Percentiles rank a stretch among this genome's conserved stretches.
Evolutionary conservation across 2,113 vertebrate genomes (phyloP).

Genomic region (Anser cygnoides): DNA sequence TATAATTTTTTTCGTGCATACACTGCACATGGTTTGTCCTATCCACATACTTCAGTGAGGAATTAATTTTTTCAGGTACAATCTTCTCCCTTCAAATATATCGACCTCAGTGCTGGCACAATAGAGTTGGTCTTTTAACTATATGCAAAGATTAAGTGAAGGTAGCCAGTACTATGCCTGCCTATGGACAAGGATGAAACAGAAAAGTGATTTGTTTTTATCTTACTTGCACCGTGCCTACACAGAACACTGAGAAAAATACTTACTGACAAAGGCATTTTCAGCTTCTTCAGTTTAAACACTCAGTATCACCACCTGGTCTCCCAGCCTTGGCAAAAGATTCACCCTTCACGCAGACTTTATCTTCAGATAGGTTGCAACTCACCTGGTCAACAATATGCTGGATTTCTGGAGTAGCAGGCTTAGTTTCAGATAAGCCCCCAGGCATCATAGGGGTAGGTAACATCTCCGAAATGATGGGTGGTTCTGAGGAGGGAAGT

Average conservation of each 20-base stretch:
- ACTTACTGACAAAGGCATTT: not conserved
- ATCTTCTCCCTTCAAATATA: not conserved
- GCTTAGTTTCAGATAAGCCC: conserved; percentile 8
- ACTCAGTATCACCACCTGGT: not conserved
- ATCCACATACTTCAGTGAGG: not conserved
- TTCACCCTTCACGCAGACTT: not conserved
- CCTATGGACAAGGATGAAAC: not conserved
- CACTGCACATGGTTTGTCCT: not conserved
- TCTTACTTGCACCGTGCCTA: not conserved
- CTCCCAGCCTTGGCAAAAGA: not conserved
- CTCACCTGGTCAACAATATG: conserved; percentile 76
- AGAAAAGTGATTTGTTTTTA: not conserved
- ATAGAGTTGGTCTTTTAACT: not conserved
- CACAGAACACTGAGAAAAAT: not conserved
- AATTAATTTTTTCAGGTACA: not conserved
- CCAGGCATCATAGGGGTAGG: conserved; percentile 63
- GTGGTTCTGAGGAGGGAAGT: not conserved
- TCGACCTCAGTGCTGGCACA: not conserved
- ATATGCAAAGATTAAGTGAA: not conserved
- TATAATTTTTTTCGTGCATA: not conserved
- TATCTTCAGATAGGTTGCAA: not conserved
- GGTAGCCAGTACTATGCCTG: not conserved
- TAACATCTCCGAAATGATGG: not conserved
- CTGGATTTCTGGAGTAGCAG: conserved; percentile 77
- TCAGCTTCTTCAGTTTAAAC: not conserved